Evolutionary conservation across 2,797 vertebrate species (phyloP), one percentile per base, ranked within the genome.

Genomic region (Xenopus petersii): DNA sequence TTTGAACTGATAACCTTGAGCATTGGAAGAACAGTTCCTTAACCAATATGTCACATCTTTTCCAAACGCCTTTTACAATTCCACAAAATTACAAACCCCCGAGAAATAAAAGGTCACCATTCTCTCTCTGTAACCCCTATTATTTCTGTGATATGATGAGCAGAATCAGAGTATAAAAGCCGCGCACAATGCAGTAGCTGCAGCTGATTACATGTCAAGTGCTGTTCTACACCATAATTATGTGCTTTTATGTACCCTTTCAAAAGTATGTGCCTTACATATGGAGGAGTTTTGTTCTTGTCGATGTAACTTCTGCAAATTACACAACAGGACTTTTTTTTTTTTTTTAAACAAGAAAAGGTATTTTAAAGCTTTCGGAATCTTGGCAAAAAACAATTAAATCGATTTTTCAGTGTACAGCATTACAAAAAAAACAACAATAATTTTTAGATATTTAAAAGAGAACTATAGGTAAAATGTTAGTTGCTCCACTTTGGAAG

Each of bases 91-190:
- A 74, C 71, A 70, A 79, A 70, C 54, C 62, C 26, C 62, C 47
- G 67, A 79, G 71, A 79, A 68, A 79, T 69, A 70, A 79, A 79
- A 79, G 71, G 71, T 79, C 77, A 74, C 51, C 65, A 51, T 67
- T 70, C 71, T 70, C 61, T 58, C 67, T 61, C 13, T 36, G 63
- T 70, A 74, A 79, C 67, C 77, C 67, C 67, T 74, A 70, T 79
- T 74, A 79, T 79, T 74, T 70, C 56, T 70, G 77, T 79, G 77
- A 79, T 79, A 74, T 74, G 71, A 79, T 79, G 71, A 70, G 66
- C 67, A 60, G 62, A 60, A 62, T 56, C 67, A 65, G 76, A 30
- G 15, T 17, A 68, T 70, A 79, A 79, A 74, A 70, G 77, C 67
- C 62, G 21, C 61, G 48, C 64, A 74, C 24, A 79, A 74, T 70